These are phyloP conservation scores for Leptopilina drosophilae DNA, from an alignment of 2,888 invertebrate species.

Conservation along the genomic window DNA sequence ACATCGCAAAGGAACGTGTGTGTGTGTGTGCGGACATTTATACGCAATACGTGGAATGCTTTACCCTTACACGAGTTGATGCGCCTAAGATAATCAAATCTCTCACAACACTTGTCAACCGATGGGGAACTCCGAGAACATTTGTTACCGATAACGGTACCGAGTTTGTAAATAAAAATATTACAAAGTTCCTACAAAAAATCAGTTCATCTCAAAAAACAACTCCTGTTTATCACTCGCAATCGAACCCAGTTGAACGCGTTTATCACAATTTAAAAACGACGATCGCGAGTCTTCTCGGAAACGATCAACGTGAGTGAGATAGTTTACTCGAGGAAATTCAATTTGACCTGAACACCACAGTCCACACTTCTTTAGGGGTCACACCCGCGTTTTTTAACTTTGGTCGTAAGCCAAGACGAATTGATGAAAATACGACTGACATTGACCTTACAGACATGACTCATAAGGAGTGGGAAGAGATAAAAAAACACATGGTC, in stretches of 20 bases:
- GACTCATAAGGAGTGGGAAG: too few relatives aligned
- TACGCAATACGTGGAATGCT: background rate
- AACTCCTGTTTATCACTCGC: background rate
- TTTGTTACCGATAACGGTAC: background rate
- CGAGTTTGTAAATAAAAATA: background rate
- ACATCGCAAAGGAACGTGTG: too few relatives aligned
- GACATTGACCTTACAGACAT: too few relatives aligned
- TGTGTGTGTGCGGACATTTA: background rate
- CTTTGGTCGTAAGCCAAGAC: too few relatives aligned
- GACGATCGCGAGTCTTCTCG: background rate
- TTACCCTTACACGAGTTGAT: background rate
- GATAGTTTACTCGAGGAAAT: background rate
- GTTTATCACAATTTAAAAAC: background rate
- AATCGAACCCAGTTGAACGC: background rate
- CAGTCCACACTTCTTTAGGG: too few relatives aligned
- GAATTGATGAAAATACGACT: too few relatives aligned
- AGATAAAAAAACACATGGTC: too few relatives aligned
- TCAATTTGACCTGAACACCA: background rate
- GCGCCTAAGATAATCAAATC: too few relatives aligned
- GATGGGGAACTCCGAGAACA: background rate
- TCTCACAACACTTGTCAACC: too few relatives aligned
- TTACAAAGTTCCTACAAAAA: background rate
- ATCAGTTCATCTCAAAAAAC: background rate
- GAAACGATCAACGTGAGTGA: background rate
- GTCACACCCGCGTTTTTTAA: too few relatives aligned